Conservation (phyloP, 2,113 vertebrate genomes). For the Ochotona curzoniae region DNA sequence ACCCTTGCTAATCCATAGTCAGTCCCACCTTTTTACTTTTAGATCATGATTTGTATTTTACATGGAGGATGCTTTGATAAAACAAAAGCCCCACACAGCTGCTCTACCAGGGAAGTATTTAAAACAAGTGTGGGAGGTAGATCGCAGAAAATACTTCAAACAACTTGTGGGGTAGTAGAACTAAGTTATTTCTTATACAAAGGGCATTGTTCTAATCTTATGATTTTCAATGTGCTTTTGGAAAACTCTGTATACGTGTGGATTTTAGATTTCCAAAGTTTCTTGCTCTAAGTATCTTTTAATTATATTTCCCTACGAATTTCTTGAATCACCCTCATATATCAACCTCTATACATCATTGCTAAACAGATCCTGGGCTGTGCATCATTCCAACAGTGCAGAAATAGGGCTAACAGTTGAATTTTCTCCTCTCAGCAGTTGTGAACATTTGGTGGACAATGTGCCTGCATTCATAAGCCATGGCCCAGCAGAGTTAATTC, state of each 20-base stretch:
- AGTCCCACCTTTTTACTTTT: neutral
- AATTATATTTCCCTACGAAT: too few species aligned
- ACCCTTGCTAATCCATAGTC: too few species aligned
- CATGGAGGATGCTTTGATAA: slow-evolving; percentile 54
- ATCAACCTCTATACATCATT: slow-evolving; percentile 38
- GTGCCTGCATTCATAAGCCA: slow-evolving; percentile 68
- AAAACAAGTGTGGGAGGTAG: neutral
- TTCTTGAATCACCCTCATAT: too few species aligned
- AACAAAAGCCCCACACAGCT: neutral
- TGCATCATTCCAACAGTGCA: slow-evolving; percentile 50
- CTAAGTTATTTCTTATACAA: too few species aligned
- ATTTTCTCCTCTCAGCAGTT: slow-evolving; percentile 68
- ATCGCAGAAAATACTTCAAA: neutral
- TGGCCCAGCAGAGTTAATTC: slow-evolving; percentile 61
- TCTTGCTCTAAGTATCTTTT: too few species aligned
- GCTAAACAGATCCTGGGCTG: slow-evolving; percentile 64
- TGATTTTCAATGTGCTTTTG: too few species aligned
- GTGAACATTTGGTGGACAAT: slow-evolving; percentile 65
- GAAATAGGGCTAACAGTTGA: slow-evolving; percentile 65
- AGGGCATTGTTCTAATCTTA: too few species aligned
- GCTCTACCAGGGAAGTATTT: neutral
- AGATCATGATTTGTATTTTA: slow-evolving; percentile 7
- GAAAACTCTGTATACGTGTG: too few species aligned
- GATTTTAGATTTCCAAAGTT: too few species aligned
- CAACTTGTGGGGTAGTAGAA: too few species aligned